These are phyloP conservation scores for Plecturocebus donacophilus DNA, from an alignment of 2,113 vertebrate genomes.

Conservation along the genomic window DNA sequence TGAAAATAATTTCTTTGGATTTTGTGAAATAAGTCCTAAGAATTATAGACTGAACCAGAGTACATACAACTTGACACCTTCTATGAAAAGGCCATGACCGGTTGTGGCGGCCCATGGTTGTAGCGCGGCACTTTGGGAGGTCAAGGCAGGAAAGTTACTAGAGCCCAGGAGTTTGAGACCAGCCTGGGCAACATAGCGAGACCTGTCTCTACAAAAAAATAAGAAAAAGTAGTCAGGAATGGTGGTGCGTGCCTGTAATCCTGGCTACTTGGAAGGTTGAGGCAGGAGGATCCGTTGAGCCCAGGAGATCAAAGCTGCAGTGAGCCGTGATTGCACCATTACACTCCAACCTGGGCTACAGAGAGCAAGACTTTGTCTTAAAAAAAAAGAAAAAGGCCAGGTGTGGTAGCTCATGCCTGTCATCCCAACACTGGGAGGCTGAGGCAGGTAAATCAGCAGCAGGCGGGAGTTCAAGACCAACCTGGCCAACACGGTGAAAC, in stretches of 20 bases:
- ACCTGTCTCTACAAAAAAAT: neutral
- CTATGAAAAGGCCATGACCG: too few species aligned
- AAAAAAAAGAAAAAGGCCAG: too few species aligned
- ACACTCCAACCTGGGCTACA: too few species aligned
- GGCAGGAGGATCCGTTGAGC: neutral
- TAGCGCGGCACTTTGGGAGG: neutral
- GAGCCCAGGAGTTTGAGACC: neutral
- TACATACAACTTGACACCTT: too few species aligned
- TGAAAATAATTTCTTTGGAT: neutral
- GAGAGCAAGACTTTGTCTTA: too few species aligned
- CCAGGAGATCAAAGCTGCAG: neutral
- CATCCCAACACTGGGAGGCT: neutral
- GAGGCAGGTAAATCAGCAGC: neutral
- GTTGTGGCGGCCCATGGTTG: neutral
- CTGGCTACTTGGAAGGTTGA: neutral
- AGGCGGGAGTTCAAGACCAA: neutral
- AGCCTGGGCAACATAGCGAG: neutral
- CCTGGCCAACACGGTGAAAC: neutral
- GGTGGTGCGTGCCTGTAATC: neutral
- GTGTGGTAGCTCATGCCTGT: neutral
- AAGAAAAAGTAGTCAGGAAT: neutral
- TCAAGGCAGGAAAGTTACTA: neutral
- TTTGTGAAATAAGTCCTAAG: neutral
- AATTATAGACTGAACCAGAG: neutral
- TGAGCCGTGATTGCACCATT: too few species aligned